Percentiles rank a stretch among this genome's conserved stretches.
phyloP scores from a whole-genome alignment of 2,888 invertebrate genomes.

The Sialis lutaria region DNA sequence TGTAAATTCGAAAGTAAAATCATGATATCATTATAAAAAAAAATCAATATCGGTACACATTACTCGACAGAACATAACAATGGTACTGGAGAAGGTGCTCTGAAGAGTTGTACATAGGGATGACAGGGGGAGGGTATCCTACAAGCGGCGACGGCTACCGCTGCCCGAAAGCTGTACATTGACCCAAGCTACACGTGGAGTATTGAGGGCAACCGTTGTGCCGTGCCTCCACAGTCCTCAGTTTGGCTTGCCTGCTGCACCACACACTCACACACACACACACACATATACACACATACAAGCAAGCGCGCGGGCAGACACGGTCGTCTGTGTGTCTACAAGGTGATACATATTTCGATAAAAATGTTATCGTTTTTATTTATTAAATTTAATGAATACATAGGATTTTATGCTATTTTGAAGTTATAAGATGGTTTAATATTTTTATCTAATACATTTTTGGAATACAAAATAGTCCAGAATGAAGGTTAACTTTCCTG shows the following conservation, averaged over 20 bases:
- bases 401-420: no score
- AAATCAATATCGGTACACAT: no score
- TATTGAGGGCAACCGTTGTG: neutral
- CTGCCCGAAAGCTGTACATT: neutral
- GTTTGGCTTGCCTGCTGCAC: neutral
- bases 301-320: neutral
- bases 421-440: no score
- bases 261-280: neutral
- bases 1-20: no score
- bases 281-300: neutral
- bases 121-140: neutral
- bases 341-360: no score
- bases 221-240: neutral
- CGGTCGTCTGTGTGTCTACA: neutral
- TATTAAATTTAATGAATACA: no score
- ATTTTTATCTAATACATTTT: no score
- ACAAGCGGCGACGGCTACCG: neutral
- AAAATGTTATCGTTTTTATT: no score
- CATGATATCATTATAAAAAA: no score
- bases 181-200: constrained; percentile 2
- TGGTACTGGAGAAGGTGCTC: neutral
- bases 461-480: no score
- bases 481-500: no score
- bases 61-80: neutral
- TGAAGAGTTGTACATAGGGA: neutral